phyloP scores from a whole-genome alignment of 2,888 invertebrate species.

The Acanthosepion pharaonis region DNA sequence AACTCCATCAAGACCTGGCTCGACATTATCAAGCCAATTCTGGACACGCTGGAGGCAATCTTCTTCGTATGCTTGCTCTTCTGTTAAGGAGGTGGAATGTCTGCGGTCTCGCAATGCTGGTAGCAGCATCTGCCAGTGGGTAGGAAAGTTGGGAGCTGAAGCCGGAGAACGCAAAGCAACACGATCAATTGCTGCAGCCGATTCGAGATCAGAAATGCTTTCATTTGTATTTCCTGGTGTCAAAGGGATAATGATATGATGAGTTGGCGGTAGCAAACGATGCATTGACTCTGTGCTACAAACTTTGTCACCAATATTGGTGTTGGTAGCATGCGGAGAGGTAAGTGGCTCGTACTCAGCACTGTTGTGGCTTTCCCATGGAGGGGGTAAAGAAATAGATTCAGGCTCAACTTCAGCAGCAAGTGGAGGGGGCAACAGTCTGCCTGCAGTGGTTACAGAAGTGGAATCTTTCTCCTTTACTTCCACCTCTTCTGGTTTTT shows the following conservation, averaged over 20 bases:
- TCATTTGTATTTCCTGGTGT: slow-evolving; percentile 43
- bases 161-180: slow-evolving; percentile 51
- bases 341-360: slow-evolving; percentile 58
- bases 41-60: slow-evolving; percentile 40
- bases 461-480: background rate
- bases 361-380: slow-evolving; percentile 54
- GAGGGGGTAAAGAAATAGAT: slow-evolving; percentile 42
- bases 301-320: slow-evolving; percentile 44
- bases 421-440: background rate
- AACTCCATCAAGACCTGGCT: background rate
- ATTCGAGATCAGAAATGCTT: slow-evolving; percentile 44
- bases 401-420: slow-evolving; percentile 38
- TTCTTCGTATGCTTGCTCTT: slow-evolving; percentile 41
- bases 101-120: slow-evolving; percentile 18
- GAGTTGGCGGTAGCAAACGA: slow-evolving; percentile 54
- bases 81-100: slow-evolving; percentile 44
- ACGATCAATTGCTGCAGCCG: slow-evolving; percentile 7
- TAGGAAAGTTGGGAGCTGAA: slow-evolving; percentile 61
- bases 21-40: slow-evolving; percentile 42
- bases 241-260: slow-evolving; percentile 63
- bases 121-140: slow-evolving; percentile 60
- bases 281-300: slow-evolving; percentile 42
- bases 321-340: slow-evolving; percentile 48
- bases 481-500: background rate
- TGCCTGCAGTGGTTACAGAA: background rate